phyloP scores from a whole-genome alignment of 2,113 vertebrate species.

The Anoura caudifer region DNA sequence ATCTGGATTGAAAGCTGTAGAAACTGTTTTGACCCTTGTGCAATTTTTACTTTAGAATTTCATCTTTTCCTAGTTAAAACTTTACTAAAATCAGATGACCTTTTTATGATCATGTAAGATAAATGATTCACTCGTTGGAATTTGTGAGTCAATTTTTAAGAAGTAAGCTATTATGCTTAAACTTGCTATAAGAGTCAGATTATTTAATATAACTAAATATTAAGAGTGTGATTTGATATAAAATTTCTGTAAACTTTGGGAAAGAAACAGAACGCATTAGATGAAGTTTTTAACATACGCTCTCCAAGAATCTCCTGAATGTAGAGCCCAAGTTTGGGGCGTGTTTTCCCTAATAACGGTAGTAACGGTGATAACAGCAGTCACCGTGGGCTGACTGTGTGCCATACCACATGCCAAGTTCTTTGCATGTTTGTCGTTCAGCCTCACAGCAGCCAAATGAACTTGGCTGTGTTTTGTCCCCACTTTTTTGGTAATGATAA shows the following conservation, averaged over 20 bases:
- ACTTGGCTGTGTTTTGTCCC: background rate
- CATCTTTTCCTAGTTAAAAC: background rate
- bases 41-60: background rate
- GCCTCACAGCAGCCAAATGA: background rate
- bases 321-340: background rate
- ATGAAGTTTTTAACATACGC: too few relatives aligned
- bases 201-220: too few relatives aligned
- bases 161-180: background rate
- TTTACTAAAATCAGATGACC: background rate
- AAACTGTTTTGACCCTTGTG: background rate
- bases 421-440: background rate
- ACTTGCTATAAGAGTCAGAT: too few relatives aligned
- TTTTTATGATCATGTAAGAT: background rate
- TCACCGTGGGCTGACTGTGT: background rate
- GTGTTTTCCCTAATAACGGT: background rate
- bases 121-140: background rate
- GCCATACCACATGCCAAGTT: background rate
- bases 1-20: background rate
- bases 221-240: too few relatives aligned
- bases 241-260: too few relatives aligned
- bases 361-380: background rate
- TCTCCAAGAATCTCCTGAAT: too few relatives aligned
- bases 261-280: too few relatives aligned
- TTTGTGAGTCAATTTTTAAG: background rate
- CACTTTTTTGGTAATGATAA: background rate